Evolutionary conservation across 2,113 vertebrate species (phyloP).

Genomic region (Boulengerochromis microlepis): DNA sequence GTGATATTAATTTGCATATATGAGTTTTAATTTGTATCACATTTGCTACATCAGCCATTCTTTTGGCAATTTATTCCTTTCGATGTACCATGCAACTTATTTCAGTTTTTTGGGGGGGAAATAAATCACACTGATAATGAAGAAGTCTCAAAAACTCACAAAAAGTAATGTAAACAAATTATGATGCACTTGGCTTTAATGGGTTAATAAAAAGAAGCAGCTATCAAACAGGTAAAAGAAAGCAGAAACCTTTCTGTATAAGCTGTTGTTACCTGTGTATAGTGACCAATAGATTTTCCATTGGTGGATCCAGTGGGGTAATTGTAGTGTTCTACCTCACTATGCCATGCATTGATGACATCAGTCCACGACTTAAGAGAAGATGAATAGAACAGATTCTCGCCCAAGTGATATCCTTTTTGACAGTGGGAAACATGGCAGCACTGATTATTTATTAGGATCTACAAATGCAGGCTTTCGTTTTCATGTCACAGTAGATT

Average conservation of each 20-base stretch:
- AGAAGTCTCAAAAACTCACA: neutral
- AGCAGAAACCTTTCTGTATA: neutral
- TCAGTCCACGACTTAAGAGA: neutral
- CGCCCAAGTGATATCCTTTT: conserved; percentile 58
- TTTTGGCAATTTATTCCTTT: neutral
- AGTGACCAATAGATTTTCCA: conserved; percentile 22
- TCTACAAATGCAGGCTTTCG: neutral
- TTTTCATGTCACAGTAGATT: neutral
- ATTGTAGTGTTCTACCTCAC: conserved; percentile 29
- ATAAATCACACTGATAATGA: neutral
- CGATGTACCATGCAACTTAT: neutral
- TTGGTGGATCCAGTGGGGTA: conserved; percentile 44
- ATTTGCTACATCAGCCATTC: neutral
- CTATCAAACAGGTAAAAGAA: neutral
- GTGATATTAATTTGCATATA: accelerated
- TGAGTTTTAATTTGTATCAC: neutral
- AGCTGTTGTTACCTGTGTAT: conserved; percentile 58
- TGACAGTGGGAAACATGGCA: neutral
- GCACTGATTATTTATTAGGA: neutral
- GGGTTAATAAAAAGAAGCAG: neutral
- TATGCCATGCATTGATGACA: conserved; percentile 41
- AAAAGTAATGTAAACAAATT: neutral
- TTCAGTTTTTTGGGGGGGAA: neutral
- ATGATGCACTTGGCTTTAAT: neutral
- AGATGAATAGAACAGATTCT: conserved; percentile 58